Evolutionary conservation across 2,113 vertebrate genomes (phyloP).

Genomic region (Calidris pygmaea): DNA sequence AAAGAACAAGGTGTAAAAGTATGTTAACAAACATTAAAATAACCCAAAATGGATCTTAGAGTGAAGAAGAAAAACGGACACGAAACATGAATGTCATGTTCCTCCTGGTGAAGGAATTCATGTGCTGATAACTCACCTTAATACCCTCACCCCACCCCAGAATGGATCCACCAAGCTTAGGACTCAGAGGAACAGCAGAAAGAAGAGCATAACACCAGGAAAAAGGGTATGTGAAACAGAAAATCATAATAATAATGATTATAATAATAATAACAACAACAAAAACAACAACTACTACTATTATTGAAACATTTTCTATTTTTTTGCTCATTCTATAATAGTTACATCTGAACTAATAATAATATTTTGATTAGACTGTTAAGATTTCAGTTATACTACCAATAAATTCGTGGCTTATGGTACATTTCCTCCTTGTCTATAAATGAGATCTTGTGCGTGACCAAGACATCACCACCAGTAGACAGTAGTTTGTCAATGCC

Average conservation of each 20-base stretch:
- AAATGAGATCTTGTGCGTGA: neutral
- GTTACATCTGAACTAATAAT: neutral
- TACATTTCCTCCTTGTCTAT: neutral
- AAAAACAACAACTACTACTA: neutral
- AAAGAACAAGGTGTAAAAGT: neutral
- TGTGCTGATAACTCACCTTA: neutral
- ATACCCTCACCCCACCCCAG: rapidly evolving
- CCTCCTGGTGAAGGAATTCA: neutral
- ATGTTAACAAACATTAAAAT: neutral
- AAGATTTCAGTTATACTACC: neutral
- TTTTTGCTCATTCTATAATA: neutral
- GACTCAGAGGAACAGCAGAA: neutral
- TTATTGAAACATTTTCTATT: neutral
- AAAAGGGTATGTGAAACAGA: neutral
- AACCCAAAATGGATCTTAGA: neutral
- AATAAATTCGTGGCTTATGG: neutral
- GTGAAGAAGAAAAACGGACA: neutral
- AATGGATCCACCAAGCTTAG: neutral
- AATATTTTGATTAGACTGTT: neutral
- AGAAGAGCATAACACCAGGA: neutral
- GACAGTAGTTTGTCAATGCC: neutral
- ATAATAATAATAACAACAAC: neutral
- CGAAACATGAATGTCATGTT: neutral
- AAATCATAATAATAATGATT: neutral
- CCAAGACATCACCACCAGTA: neutral